Percentiles rank a stretch among this genome's conserved stretches.
These are phyloP conservation scores for Callinectes sapidus DNA, from an alignment of 2,888 invertebrate genomes.

Conservation along the genomic window DNA sequence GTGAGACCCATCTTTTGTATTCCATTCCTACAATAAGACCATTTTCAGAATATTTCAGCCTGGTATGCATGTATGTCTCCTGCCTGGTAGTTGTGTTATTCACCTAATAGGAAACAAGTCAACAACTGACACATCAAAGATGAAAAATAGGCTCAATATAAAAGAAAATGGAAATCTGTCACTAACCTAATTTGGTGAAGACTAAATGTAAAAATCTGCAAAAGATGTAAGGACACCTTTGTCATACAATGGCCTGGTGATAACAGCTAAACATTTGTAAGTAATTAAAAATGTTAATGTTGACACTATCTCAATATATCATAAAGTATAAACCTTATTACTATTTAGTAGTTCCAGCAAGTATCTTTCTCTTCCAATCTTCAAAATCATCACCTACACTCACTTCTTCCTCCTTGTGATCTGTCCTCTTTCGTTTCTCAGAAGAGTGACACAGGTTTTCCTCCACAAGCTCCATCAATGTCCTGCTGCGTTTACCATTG, in stretches of 20 bases:
- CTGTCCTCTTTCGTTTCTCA: slow-evolving; percentile 25
- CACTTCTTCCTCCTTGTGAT: slow-evolving; percentile 1
- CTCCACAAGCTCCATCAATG: slow-evolving; percentile 55
- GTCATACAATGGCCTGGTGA: not conserved
- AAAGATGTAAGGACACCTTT: not conserved
- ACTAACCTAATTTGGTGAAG: not conserved
- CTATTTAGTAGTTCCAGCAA: slow-evolving; percentile 50
- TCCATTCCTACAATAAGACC: too few relatives aligned
- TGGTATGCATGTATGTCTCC: too few relatives aligned
- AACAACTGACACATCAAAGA: not conserved
- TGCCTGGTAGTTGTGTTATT: not conserved
- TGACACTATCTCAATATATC: not conserved
- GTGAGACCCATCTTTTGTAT: too few relatives aligned
- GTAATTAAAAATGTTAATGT: not conserved
- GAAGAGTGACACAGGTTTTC: slow-evolving; percentile 49
- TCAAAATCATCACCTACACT: slow-evolving; percentile 51
- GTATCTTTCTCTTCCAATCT: slow-evolving; percentile 54
- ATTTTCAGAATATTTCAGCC: too few relatives aligned
- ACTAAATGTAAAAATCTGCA: not conserved
- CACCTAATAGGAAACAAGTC: not conserved
- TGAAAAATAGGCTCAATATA: not conserved
- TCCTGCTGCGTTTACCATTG: slow-evolving; percentile 34
- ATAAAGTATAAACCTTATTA: not conserved
- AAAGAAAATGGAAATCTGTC: not conserved
- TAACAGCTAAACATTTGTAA: not conserved